Evolutionary conservation across 2,797 vertebrate genomes (phyloP), one percentile per base, ranked within the genome.

Genomic region (Danio jaintianensis): DNA sequence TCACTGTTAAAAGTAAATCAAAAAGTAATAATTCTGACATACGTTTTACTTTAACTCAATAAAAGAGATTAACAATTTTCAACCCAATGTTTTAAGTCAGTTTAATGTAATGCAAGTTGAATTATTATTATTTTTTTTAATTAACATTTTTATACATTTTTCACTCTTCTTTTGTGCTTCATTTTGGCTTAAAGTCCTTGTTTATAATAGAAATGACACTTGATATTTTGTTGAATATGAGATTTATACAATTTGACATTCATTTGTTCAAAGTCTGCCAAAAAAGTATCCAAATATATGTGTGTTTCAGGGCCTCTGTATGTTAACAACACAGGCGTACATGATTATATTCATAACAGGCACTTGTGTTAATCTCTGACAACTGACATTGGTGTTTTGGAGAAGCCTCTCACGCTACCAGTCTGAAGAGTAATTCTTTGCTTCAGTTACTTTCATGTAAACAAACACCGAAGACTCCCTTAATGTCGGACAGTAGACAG

Each of bases 371-470:
- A 45, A 64, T 77, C 18, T 16, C 55, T 61, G 7, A 20, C 29
- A 58, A 38, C 11, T 18, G 10, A 62, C 4, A 47, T 43, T 75
- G 3, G 40, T 13, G 10, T 71, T 79, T 62, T 52, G 67, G 40
- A 71, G 42, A 53, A 56, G 47, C n/a, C 56, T 53, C 8, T 62
- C 15, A 5, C 6, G 9, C 36, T 50, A 13, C 15, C 15, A 70
- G 68, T 53, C 56, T 71, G 55, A 53, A 63, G 67, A 78, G 75
- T 78, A 18, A 68, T 78, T 15, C 52, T 68, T 79, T 63, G 53
- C 70, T 75, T 81, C 9, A 22, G 43, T 75, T 69, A 22, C 48
- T 40, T 59, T 80, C 22, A 62, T 42, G 79, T 75, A 81, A 81
- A 75, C 79, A 53, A 64, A 75, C 72, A 74, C 73, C 55, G 13